A percentile compares a stretch with the other conserved stretches of the same genome.
These are phyloP conservation scores for Scleropages formosus DNA, from an alignment of 2,797 vertebrate species.

Conservation along the genomic window DNA sequence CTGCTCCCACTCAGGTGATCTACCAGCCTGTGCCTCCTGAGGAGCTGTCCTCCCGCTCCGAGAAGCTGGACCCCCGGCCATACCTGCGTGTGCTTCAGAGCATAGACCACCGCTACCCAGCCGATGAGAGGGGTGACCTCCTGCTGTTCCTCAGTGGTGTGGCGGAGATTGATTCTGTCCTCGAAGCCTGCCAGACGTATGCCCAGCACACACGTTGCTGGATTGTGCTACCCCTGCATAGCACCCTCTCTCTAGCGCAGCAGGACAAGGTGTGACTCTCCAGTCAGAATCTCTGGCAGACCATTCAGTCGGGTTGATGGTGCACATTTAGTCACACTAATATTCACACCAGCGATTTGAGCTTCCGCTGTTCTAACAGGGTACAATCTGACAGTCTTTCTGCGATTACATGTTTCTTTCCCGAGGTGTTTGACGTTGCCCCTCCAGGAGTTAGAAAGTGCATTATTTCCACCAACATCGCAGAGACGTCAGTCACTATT, in stretches of 20 bases:
- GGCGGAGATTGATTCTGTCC: constrained; percentile 80
- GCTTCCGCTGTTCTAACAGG: neutral
- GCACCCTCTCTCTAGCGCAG: constrained; percentile 80
- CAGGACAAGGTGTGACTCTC: constrained; percentile 80
- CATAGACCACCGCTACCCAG: constrained; percentile 81
- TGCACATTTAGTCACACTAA: neutral
- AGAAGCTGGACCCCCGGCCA: constrained; percentile 82
- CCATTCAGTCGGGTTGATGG: too few species aligned
- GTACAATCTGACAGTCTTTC: neutral
- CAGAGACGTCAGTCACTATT: constrained; percentile 91
- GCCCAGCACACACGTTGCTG: constrained; percentile 79
- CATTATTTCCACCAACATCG: constrained; percentile 91
- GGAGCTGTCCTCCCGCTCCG: constrained; percentile 67
- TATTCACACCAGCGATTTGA: neutral
- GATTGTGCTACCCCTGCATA: constrained; percentile 86
- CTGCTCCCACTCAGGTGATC: constrained; percentile 69
- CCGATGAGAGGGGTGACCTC: constrained; percentile 85
- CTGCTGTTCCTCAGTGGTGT: constrained; percentile 89
- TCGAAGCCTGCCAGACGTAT: constrained; percentile 80
- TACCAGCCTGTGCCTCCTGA: constrained; percentile 80
- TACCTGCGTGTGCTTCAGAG: constrained; percentile 85
- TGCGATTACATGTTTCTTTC: neutral
- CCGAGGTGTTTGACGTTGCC: constrained; percentile 84
- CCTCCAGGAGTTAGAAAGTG: constrained; percentile 87
- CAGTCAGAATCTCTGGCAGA: neutral